Percentiles rank a stretch among this genome's conserved stretches.
These are phyloP conservation scores for Micropoecilia bifurca DNA, from an alignment of 2,797 vertebrate genomes.

Conservation along the genomic window DNA sequence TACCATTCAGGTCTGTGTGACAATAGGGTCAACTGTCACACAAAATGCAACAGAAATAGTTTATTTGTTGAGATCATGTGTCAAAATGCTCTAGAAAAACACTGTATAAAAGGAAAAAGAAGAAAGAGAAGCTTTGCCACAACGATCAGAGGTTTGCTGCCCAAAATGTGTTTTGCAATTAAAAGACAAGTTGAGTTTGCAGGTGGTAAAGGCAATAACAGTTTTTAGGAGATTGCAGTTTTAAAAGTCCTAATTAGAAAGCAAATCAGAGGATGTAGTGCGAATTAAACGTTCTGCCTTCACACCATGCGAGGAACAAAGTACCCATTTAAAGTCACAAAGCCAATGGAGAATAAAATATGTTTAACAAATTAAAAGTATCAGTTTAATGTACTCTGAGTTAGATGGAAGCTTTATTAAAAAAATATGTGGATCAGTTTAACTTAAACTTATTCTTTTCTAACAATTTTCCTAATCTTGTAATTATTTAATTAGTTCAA, in stretches of 20 bases:
- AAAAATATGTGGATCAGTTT: background rate
- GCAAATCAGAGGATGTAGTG: constrained; percentile 61
- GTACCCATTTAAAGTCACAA: constrained; percentile 34
- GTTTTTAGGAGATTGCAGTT: constrained; percentile 42
- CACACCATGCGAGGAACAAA: constrained; percentile 41
- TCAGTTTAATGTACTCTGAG: constrained; percentile 3
- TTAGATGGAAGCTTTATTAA: background rate
- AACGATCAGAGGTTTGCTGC: constrained; percentile 31
- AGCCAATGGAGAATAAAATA: constrained; percentile 41
- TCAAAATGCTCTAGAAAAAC: background rate
- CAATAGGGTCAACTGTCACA: background rate
- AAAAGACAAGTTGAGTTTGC: constrained; percentile 20
- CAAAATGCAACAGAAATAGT: background rate
- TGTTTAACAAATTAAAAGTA: constrained; percentile 31
- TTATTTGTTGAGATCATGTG: background rate
- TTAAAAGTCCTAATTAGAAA: constrained; percentile 61
- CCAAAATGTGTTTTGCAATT: constrained; percentile 41
- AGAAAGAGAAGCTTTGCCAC: background rate
- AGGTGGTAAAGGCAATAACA: constrained; percentile 35
- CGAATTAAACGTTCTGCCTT: constrained; percentile 58
- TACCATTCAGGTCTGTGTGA: no score
- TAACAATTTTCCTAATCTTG: background rate
- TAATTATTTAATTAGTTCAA: background rate
- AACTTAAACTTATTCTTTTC: background rate
- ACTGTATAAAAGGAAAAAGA: background rate